Base-by-base conservation (phyloP, 64 coral and sea anemone species). In the Montipora cactus region DNA sequence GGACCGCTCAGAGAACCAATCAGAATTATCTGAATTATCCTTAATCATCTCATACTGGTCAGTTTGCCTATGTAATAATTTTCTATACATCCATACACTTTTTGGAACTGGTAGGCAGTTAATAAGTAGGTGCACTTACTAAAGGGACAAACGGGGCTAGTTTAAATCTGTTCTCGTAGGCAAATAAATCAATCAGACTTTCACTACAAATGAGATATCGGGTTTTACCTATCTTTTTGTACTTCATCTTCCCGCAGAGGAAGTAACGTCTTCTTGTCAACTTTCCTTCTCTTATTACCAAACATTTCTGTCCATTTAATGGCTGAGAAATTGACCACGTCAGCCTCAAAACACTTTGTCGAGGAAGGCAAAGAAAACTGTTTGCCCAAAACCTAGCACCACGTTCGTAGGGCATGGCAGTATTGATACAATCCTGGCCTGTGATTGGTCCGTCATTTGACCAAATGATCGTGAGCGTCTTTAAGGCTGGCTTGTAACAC, bases 381-480 rank as follows among this genome's bases (percentile, higher is more conserved):
- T 85, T 85, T 16, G 44, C 18, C 81, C 81, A 85, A 13, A 85
- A 8, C 16, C 2, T 19, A 37, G 81, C 59, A 70, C 13, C 4
- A 48, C 45, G 61, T 11, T 69, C 81, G 69, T 85, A 70, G 44
- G 81, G 61, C 81, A 85, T 85, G 61, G 7, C 16, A 8, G 62
- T 85, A 70, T 85, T 85, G 16, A 70, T 20, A 49, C 81, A 85
- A 25, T 85, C 44, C 37, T 85, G 81, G 18, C 64, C 64, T 49
- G 9, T n/a, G 16, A 85, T 85, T 70, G 59, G 5, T 12, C 81
- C 81, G 7, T 85, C 67, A 19, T 5, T 44, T 11, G 81, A 85
- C 81, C 81, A 85, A 5, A 44, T 69, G 61, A 85, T 69, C 11
- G 45, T 47, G 5, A 85, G 64, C 7, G 21, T 85, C 44, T 85